phyloP scores from a whole-genome alignment of 2,113 vertebrate genomes.

The Mobula birostris region DNA sequence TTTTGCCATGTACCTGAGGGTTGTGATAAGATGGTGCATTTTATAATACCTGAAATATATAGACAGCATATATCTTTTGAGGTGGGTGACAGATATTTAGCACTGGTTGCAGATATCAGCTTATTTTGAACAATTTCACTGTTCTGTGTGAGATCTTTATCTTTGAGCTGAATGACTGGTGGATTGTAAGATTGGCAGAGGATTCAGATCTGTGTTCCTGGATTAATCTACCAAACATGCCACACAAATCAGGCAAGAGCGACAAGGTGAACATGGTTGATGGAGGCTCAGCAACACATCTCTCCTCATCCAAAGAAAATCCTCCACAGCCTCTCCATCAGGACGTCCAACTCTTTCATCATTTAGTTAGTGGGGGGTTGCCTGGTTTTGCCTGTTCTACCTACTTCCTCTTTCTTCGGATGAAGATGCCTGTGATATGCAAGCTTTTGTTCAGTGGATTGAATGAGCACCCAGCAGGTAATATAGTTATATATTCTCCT shows the following conservation, averaged over 20 bases:
- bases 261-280: background rate
- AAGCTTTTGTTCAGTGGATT: background rate
- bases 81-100: background rate
- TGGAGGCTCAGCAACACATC: background rate
- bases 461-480: background rate
- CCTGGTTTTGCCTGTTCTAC: no score
- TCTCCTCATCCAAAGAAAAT: background rate
- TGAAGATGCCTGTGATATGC: no score
- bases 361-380: background rate
- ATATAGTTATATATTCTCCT: background rate
- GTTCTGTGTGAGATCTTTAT: background rate
- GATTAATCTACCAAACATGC: background rate
- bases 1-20: no score
- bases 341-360: no score
- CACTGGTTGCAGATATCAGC: background rate
- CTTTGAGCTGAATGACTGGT: background rate
- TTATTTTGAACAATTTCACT: background rate
- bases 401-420: background rate
- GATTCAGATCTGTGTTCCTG: no score
- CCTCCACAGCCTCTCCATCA: background rate
- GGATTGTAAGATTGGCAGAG: background rate
- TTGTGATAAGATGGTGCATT: no score
- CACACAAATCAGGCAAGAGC: background rate
- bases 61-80: background rate
- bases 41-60: no score